Evolutionary conservation across 2,113 vertebrate species (phyloP).

Genomic region (Hepsetus odoe): DNA sequence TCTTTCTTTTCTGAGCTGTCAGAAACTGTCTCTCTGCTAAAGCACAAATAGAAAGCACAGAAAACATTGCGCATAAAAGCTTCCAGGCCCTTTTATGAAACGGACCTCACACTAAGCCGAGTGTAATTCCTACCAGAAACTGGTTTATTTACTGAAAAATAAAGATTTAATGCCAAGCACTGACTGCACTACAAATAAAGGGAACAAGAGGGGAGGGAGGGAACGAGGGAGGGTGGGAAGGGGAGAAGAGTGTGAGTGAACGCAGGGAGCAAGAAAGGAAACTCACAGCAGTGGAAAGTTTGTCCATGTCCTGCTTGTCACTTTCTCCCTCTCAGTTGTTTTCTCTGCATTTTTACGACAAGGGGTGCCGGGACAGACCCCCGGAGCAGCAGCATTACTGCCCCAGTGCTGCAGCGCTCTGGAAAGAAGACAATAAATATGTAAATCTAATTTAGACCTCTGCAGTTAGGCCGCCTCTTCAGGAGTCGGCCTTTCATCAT

Average conservation of each 20-base stretch:
- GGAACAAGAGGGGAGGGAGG: slow-evolving; percentile 69
- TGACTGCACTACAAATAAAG: slow-evolving; percentile 90
- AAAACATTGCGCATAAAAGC: slow-evolving; percentile 88
- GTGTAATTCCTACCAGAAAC: slow-evolving; percentile 97
- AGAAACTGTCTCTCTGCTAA: slow-evolving; percentile 80
- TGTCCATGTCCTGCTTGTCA: slow-evolving; percentile 66
- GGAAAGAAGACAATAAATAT: slow-evolving; percentile 80
- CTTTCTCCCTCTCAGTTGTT: slow-evolving; percentile 61
- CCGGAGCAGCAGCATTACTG: slow-evolving; percentile 47
- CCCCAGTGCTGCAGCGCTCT: slow-evolving; percentile 40
- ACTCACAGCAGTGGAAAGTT: slow-evolving; percentile 63
- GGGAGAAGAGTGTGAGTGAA: slow-evolving; percentile 20
- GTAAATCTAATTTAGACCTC: slow-evolving; percentile 86
- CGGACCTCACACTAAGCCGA: slow-evolving; percentile 98
- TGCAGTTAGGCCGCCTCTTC: slow-evolving; percentile 86
- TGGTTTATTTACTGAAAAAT: slow-evolving; percentile 97
- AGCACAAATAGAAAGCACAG: slow-evolving; percentile 87
- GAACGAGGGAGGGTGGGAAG: slow-evolving; percentile 41
- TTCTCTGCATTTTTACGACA: slow-evolving; percentile 66
- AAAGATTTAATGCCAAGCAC: slow-evolving; percentile 89
- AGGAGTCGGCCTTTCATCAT: slow-evolving; percentile 87
- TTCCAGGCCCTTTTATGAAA: slow-evolving; percentile 85
- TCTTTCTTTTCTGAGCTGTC: slow-evolving; percentile 80
- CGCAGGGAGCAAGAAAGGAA: slow-evolving; percentile 28
- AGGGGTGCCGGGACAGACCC: slow-evolving; percentile 40